A percentile compares a stretch with the other conserved stretches of the same genome.
These are phyloP conservation scores for Aphrophora alni DNA, from an alignment of 2,888 invertebrate species.

Conservation along the genomic window DNA sequence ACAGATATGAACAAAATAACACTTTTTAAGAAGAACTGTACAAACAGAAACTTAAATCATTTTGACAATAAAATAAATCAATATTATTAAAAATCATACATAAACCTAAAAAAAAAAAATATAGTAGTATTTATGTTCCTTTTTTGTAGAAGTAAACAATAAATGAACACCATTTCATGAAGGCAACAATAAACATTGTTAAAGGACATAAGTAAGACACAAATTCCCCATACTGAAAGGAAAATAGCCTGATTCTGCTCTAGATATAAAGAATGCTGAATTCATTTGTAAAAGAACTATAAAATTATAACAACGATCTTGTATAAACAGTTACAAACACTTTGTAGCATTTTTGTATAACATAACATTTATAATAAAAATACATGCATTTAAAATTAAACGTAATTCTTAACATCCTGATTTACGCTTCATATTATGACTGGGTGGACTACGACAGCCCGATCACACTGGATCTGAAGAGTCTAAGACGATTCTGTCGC, in stretches of 20 bases:
- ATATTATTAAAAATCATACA: no score
- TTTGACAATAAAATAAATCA: no score
- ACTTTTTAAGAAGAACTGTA: not conserved
- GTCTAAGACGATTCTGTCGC: not conserved
- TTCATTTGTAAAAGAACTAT: not conserved
- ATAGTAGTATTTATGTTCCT: no score
- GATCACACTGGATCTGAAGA: not conserved
- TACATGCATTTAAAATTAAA: not conserved
- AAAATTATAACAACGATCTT: not conserved
- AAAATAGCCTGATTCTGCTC: not conserved
- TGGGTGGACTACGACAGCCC: not conserved
- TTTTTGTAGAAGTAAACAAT: no score
- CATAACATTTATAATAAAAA: not conserved
- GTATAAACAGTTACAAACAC: not conserved
- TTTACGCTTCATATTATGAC: not conserved
- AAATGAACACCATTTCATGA: no score
- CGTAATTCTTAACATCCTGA: not conserved
- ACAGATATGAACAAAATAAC: not conserved
- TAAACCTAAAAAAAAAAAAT: no score
- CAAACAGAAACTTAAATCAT: not conserved
- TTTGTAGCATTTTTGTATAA: not conserved
- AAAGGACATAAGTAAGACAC: no score
- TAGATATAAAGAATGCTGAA: not conserved
- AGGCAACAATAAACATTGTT: no score
- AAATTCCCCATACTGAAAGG: no score